Evolutionary conservation across 2,888 invertebrate species (phyloP).

Genomic region (Apotomis turbidana): DNA sequence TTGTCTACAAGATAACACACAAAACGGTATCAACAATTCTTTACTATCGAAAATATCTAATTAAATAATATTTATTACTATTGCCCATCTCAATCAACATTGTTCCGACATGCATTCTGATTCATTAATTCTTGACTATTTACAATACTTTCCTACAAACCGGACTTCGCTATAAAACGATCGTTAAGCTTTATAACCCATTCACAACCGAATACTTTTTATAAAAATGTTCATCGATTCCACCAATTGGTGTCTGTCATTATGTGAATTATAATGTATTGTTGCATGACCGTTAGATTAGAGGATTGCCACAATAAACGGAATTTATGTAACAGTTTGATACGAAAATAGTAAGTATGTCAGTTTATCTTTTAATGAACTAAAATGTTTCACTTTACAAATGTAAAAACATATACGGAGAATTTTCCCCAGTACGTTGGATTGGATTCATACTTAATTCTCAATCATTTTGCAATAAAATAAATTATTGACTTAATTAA

Average conservation of each 20-base stretch:
- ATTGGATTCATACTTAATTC: background rate
- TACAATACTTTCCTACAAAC: constrained; percentile 35
- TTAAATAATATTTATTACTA: background rate
- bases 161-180: constrained; percentile 37
- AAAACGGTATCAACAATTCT: too few species aligned
- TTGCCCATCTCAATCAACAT: constrained; percentile 19
- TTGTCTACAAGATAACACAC: too few species aligned
- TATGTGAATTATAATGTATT: constrained; percentile 44
- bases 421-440: too few species aligned
- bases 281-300: constrained; percentile 45
- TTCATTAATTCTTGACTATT: constrained; percentile 26
- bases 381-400: too few species aligned
- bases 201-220: constrained; percentile 40
- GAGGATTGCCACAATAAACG: constrained; percentile 39
- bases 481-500: constrained; percentile 1
- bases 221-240: constrained; percentile 42
- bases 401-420: too few species aligned
- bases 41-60: too few species aligned
- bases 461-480: background rate
- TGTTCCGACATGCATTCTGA: constrained; percentile 6
- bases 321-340: constrained; percentile 9
- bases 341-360: constrained; percentile 17
- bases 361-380: background rate
- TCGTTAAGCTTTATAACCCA: constrained; percentile 43
- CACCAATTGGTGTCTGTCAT: constrained; percentile 42